A percentile compares a stretch with the other conserved stretches of the same genome.
Evolutionary conservation across 2,113 vertebrate species (phyloP).

Genomic region (Dipodomys merriami): DNA sequence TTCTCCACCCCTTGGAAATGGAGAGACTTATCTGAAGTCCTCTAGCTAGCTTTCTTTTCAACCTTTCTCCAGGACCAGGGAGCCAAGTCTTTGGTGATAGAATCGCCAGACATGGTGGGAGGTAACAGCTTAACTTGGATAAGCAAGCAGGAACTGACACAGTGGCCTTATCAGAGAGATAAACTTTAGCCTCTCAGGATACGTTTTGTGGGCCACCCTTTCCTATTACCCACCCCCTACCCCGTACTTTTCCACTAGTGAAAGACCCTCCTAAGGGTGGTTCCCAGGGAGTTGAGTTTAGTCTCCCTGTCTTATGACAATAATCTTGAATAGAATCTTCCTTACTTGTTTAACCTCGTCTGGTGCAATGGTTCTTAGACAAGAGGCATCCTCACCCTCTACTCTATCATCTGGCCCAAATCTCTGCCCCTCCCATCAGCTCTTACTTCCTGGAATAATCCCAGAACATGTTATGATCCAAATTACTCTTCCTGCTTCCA

Average conservation of each 20-base stretch:
- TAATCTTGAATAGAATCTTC: neutral
- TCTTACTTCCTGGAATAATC: neutral
- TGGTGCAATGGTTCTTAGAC: neutral
- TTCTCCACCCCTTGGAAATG: neutral
- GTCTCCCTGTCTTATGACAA: neutral
- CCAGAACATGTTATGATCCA: conserved; percentile 35
- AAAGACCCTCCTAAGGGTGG: neutral
- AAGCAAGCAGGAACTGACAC: neutral
- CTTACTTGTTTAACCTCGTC: neutral
- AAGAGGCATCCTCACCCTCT: neutral
- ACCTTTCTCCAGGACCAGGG: neutral
- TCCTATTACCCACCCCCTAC: no score
- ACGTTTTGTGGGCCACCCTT: neutral
- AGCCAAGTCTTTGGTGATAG: neutral
- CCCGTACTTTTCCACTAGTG: neutral
- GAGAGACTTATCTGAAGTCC: neutral
- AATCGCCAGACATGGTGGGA: neutral
- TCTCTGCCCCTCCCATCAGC: neutral
- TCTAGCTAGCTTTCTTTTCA: neutral
- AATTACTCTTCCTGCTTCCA: neutral
- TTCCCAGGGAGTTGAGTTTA: neutral
- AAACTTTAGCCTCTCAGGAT: neutral
- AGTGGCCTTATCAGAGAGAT: neutral
- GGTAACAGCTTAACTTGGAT: neutral
- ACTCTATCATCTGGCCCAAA: neutral